These are phyloP conservation scores for Turritopsis rubra DNA, from an alignment of 30 jellyfish, hydroid and myxozoan genomes.

Conservation along the genomic window DNA sequence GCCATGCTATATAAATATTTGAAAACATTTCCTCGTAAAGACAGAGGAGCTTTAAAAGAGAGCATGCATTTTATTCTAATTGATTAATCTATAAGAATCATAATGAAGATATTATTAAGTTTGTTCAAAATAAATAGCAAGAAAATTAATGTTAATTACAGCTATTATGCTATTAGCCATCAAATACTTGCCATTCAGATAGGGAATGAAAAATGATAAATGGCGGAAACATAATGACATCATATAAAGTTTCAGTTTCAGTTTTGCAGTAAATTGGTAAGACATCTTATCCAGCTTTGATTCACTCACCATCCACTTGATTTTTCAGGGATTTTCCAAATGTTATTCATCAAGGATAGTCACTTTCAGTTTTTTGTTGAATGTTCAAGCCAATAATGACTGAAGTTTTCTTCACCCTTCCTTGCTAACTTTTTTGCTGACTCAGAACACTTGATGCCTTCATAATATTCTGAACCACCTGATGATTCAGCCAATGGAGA, in stretches of 20 bases:
- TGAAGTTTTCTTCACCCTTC: too few species aligned
- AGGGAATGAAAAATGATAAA: not conserved
- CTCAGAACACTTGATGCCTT: too few species aligned
- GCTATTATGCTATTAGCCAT: too few species aligned
- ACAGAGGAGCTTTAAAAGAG: not conserved
- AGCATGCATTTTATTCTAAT: not conserved
- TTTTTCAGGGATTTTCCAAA: too few species aligned
- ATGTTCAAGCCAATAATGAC: too few species aligned
- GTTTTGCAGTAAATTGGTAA: not conserved
- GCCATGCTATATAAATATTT: not conserved
- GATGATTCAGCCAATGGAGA: too few species aligned
- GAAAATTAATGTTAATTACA: not conserved
- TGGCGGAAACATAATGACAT: not conserved
- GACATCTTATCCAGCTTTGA: too few species aligned
- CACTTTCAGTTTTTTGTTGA: too few species aligned
- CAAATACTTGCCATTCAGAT: not conserved
- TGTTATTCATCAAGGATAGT: too few species aligned
- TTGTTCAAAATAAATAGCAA: not conserved
- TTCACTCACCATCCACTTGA: too few species aligned
- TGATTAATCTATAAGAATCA: not conserved
- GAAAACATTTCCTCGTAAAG: not conserved
- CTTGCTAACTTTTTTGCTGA: too few species aligned
- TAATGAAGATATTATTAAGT: not conserved
- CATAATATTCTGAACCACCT: too few species aligned
- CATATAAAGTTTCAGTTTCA: not conserved